phyloP scores from a whole-genome alignment of 2,113 vertebrate species.

The Eretmodus cyanostictus region DNA sequence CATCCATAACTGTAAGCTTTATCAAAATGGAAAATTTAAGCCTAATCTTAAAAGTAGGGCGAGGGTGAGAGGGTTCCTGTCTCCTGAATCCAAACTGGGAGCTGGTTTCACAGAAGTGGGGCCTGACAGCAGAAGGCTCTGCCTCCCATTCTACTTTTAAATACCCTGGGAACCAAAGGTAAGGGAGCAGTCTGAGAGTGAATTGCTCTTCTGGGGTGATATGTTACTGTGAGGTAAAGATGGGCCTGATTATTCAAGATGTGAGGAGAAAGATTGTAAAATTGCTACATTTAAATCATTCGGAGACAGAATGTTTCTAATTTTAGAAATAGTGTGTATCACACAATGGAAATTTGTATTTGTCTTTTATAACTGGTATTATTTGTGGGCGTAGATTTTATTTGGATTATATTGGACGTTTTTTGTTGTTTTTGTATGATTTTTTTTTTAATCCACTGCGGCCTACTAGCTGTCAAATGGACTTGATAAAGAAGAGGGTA shows the following conservation, averaged over 20 bases:
- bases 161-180: not conserved
- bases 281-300: not conserved
- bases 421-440: not conserved
- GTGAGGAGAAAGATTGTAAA: not conserved
- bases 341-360: not conserved
- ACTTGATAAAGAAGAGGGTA: not conserved
- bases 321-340: not conserved
- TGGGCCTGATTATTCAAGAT: fast-evolving
- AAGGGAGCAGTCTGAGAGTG: not conserved
- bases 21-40: not conserved
- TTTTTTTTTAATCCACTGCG: fast-evolving
- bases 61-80: not conserved
- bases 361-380: not conserved
- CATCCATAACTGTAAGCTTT: not conserved
- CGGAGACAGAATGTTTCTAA: not conserved
- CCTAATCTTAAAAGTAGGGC: not conserved
- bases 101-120: not conserved
- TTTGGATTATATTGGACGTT: not conserved
- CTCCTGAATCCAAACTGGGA: not conserved
- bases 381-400: not conserved
- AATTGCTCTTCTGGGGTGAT: not conserved
- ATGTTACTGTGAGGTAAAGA: not conserved
- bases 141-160: not conserved
- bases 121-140: fast-evolving
- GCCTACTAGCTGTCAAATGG: not conserved